Percentiles rank a stretch among this genome's conserved stretches.
phyloP scores from a whole-genome alignment of 2,113 vertebrate species.

The rabbit (Oryctolagus cuniculus) region mOryCun1.1 NC_091434.1:157282001-157282500 shows the following conservation, averaged over 20 bases:
- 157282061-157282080: background rate
- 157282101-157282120: background rate
- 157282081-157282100: background rate
- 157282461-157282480: conserved; percentile 36
- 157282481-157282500: background rate
- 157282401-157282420: background rate
- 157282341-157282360: conserved; percentile 7
- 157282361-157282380: conserved; percentile 42
- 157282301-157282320: conserved; percentile 19
- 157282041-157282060: conserved; percentile 25
- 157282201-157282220: conserved; percentile 58
- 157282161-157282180: background rate
- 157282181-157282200: conserved; percentile 67
- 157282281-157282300: conserved; percentile 14
- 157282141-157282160: background rate
- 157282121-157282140: background rate
- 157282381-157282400: background rate
- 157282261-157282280: background rate
- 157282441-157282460: background rate
- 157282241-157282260: background rate
- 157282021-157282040: conserved; percentile 29
- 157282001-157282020: background rate
- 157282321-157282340: conserved; percentile 58
- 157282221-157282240: conserved; percentile 47
- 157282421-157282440: conserved; percentile 1